These are phyloP conservation scores for Eupithecia subfuscata DNA, from an alignment of 2,888 invertebrate genomes.

Conservation along the genomic window DNA sequence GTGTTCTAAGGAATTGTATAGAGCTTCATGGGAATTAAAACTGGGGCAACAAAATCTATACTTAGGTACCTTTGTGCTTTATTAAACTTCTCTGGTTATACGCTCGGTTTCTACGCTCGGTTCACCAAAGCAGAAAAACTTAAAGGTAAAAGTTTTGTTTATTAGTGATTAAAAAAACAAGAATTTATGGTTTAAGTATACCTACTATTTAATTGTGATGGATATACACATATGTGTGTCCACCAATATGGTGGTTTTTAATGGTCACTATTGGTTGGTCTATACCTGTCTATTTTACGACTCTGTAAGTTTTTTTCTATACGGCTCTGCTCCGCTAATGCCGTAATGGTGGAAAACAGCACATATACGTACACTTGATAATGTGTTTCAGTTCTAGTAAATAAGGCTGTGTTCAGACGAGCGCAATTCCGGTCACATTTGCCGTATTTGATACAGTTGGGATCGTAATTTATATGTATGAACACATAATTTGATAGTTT, in stretches of 20 bases:
- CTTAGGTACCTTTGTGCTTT: neutral
- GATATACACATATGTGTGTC: too few relatives aligned
- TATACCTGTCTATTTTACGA: neutral
- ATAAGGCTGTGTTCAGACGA: neutral
- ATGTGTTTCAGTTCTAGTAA: neutral
- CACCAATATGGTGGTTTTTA: too few relatives aligned
- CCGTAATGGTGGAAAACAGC: neutral
- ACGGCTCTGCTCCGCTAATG: neutral
- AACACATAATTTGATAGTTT: neutral
- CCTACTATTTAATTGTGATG: too few relatives aligned
- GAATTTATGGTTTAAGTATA: too few relatives aligned
- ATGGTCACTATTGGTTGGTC: neutral
- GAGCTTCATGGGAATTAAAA: neutral
- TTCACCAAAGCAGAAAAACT: neutral
- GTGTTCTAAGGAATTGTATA: neutral
- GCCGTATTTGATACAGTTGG: neutral
- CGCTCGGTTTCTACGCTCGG: too few relatives aligned
- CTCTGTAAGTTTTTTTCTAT: neutral
- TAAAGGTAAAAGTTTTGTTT: neutral
- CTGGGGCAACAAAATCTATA: neutral
- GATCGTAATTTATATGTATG: neutral
- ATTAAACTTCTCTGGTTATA: neutral
- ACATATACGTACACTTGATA: too few relatives aligned
- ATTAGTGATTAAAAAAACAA: neutral
- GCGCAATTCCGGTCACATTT: neutral